Percentiles rank a stretch among this genome's conserved stretches.
Conservation (phyloP, 2,113 vertebrate species). For the Plotosus lineatus region DNA sequence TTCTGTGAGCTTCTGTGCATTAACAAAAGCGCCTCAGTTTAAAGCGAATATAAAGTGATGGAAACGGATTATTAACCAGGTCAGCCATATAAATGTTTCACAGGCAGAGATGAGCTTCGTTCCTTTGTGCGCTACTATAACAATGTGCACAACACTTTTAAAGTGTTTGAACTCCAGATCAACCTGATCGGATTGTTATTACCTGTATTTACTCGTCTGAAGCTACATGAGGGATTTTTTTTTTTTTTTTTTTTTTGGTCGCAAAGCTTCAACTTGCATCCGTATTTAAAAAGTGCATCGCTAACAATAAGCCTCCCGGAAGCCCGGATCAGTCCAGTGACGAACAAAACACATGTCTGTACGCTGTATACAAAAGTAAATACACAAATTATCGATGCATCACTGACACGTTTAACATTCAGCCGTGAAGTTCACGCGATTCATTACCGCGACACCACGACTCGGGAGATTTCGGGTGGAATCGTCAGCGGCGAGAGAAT, state of each 20-base stretch:
- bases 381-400: too few species aligned
- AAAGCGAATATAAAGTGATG: not conserved
- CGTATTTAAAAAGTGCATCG: constrained; percentile 42
- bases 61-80: not conserved
- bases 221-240: constrained; percentile 19
- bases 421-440: too few species aligned
- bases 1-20: not conserved
- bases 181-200: constrained; percentile 14
- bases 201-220: constrained; percentile 48
- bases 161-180: constrained; percentile 1
- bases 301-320: not conserved
- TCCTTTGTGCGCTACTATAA: not conserved
- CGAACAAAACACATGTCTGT: too few species aligned
- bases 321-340: too few species aligned
- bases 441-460: too few species aligned
- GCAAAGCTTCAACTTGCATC: constrained; percentile 60
- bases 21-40: not conserved
- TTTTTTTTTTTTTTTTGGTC: too few species aligned
- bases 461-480: too few species aligned
- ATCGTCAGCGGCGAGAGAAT: too few species aligned
- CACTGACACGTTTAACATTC: too few species aligned
- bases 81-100: not conserved
- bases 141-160: constrained; percentile 6
- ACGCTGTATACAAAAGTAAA: too few species aligned
- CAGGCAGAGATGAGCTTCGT: not conserved